Base-by-base conservation (phyloP, 2,113 vertebrate genomes). In the Percopsis transmontana region DNA sequence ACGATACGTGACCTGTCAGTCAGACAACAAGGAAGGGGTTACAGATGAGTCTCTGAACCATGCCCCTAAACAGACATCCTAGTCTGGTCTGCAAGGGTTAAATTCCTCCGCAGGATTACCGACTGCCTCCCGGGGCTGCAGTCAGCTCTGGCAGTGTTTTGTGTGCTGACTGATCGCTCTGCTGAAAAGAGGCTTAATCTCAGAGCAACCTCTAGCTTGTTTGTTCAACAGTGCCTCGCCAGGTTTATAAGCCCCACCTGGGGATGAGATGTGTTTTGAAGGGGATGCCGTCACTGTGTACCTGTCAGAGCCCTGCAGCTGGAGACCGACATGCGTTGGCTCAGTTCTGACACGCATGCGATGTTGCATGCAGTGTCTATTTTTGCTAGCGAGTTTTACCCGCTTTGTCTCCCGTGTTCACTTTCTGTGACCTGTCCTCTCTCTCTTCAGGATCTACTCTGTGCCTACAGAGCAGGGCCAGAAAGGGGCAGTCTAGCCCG, bases 101-200 rank as follows among this genome's bases (percentile, higher is more conserved):
- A 89, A 90, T 87, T 90, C 85, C 79, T 90, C 56, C 50, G 69
- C 59, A 67, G 86, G 87, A 89, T 90, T 90, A 88, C 75, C 61
- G 70, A 72, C 80, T 82, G 80, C 85, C 81, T 86, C 77, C 66
- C 7, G 74, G 80, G 77, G 84, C 82, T 78, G 65, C 73, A 84
- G 85, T 77, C 76, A 70, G 80, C 83, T 82, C 81, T 63, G 69
- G 45, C 55, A 68, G 80, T 80, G 76, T 87, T 80, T 81, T 58
- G 75, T 80, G 87, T 74, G 87, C 79, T 87, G 88, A 90, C 79
- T 90, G 91, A 92, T 87, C 70, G 82, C 84, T 72, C 66, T 53
- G 72, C 85, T 88, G 87, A 88, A 90, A 90, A 85, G 85, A 84
- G 74, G 86, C 84, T 91, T 91, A 91, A 91, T 92, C 85, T 85